Evolutionary conservation across 2,888 invertebrate genomes (phyloP).

Genomic region (Xanthia togata): DNA sequence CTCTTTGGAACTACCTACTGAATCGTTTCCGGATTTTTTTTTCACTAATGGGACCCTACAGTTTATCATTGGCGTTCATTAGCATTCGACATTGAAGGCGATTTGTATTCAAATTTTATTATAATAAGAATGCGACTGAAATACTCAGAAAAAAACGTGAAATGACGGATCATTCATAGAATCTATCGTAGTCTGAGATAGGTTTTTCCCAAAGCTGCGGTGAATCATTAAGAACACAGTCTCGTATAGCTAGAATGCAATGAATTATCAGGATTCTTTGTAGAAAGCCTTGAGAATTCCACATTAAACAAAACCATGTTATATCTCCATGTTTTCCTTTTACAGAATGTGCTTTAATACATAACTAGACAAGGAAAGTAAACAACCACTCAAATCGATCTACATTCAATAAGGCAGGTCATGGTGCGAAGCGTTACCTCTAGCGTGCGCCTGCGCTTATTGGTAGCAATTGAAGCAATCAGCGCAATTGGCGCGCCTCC

Average conservation of each 20-base stretch:
- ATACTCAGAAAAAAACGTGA: not conserved
- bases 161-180: not conserved
- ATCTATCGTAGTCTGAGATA: not conserved
- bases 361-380: constrained; percentile 11
- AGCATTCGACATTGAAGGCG: not conserved
- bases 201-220: constrained; percentile 8
- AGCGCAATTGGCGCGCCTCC: constrained; percentile 83
- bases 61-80: not conserved
- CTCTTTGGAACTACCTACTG: no score
- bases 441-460: constrained; percentile 78
- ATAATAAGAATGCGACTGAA: not conserved
- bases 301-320: not conserved
- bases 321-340: not conserved
- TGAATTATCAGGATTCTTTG: not conserved
- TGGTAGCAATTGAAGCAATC: constrained; percentile 87
- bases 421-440: constrained; percentile 69
- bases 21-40: no score
- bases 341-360: not conserved
- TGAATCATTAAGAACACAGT: constrained; percentile 20
- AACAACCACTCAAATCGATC: constrained; percentile 37
- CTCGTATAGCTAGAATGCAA: not conserved
- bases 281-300: not conserved
- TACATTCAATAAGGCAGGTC: constrained; percentile 67
- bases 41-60: not conserved
- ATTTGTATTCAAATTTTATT: not conserved